Conservation (phyloP, 2,888 invertebrate species). For the Philonicus albiceps region DNA sequence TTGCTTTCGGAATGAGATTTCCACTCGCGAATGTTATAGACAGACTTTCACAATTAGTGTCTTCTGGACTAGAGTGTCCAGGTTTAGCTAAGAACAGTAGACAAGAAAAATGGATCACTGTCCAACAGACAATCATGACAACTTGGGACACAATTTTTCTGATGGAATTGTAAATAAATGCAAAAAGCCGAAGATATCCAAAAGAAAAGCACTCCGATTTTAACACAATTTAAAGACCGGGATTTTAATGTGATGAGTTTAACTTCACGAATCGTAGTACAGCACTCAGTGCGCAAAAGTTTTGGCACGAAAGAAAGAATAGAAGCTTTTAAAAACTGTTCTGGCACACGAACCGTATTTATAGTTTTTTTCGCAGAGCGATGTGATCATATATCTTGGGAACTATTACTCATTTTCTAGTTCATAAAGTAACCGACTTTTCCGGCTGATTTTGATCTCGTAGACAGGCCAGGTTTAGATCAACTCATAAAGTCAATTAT, state of each 20-base stretch:
- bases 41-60: background rate
- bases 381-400: background rate
- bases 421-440: conserved; percentile 12
- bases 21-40: conserved; percentile 38
- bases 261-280: background rate
- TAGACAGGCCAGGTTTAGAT: conserved; percentile 15
- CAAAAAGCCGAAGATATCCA: no score
- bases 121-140: background rate
- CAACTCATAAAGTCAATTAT: conserved; percentile 3
- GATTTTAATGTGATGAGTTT: background rate
- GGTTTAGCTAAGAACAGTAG: background rate
- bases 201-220: no score
- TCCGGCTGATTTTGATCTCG: background rate
- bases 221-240: no score
- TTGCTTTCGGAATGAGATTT: background rate
- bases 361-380: background rate
- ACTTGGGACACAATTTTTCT: background rate
- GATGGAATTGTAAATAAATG: no score
- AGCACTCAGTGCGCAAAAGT: background rate
- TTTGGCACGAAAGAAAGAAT: background rate
- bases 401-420: background rate
- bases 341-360: background rate
- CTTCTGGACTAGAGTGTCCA: background rate
- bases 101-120: background rate
- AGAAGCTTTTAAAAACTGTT: background rate